Percentiles rank a stretch among this genome's conserved stretches.
phyloP scores from a whole-genome alignment of 2,888 invertebrate species.

The Cosmia trapezina region DNA sequence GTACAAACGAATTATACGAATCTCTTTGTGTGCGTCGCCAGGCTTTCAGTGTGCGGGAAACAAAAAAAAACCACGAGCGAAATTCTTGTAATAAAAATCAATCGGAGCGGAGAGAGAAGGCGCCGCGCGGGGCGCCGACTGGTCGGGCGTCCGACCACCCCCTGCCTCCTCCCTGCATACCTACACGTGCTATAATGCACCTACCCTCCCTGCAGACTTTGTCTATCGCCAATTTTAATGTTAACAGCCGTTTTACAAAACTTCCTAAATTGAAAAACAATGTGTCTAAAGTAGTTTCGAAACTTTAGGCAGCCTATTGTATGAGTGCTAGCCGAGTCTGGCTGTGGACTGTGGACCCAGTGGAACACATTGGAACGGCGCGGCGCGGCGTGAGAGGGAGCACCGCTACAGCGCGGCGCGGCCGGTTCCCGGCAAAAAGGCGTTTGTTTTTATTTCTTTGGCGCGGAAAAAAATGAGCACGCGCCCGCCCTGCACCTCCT shows the following conservation, averaged over 20 bases:
- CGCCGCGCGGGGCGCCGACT: constrained; percentile 88
- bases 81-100: constrained; percentile 91
- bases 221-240: constrained; percentile 43
- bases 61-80: constrained; percentile 88
- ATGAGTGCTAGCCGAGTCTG: constrained; percentile 30
- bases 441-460: constrained; percentile 90
- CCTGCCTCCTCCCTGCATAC: constrained; percentile 75
- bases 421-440: constrained; percentile 87
- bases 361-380: constrained; percentile 21
- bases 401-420: constrained; percentile 68
- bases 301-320: constrained; percentile 8
- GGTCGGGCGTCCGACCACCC: constrained; percentile 80
- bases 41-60: constrained; percentile 85
- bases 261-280: constrained; percentile 43
- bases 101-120: constrained; percentile 90
- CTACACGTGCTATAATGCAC: constrained; percentile 81
- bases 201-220: constrained; percentile 75
- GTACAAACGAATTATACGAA: constrained; percentile 90
- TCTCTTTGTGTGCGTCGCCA: constrained; percentile 86
- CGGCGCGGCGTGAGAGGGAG: constrained; percentile 52
- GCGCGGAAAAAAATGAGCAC: constrained; percentile 89
- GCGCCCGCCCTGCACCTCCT: constrained; percentile 90
- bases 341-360: constrained; percentile 13
- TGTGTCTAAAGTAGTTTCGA: constrained; percentile 34
- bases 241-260: constrained; percentile 32